phyloP scores from a whole-genome alignment of 2,113 vertebrate species.

The Chaenocephalus aceratus region DNA sequence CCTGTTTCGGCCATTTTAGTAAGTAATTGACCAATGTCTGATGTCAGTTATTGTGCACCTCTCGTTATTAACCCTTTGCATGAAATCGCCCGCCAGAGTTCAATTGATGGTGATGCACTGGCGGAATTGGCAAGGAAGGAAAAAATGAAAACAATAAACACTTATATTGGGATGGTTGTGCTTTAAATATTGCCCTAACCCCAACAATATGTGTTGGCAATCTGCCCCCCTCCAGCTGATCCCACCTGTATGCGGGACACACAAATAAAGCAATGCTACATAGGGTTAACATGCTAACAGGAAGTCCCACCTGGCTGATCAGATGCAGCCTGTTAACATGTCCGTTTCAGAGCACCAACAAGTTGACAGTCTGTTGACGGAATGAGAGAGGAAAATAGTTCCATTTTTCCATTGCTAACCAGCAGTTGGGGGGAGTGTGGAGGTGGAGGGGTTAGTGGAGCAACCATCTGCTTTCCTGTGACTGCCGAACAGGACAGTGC shows the following conservation, averaged over 20 bases:
- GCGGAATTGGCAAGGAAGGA: too few species aligned
- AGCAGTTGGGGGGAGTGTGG: conserved; percentile 8
- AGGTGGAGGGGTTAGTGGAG: conserved; percentile 48
- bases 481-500: conserved; percentile 24
- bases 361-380: neutral
- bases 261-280: neutral
- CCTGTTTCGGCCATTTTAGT: too few species aligned
- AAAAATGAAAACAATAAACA: too few species aligned
- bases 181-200: too few species aligned
- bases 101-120: too few species aligned
- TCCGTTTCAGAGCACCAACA: neutral
- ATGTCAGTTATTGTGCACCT: too few species aligned
- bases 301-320: neutral
- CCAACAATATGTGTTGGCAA: too few species aligned
- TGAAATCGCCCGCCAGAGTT: too few species aligned
- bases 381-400: neutral
- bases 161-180: too few species aligned
- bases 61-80: too few species aligned
- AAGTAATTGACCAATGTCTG: too few species aligned
- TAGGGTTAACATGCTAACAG: neutral
- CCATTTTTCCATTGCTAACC: conserved; percentile 35
- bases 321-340: neutral
- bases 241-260: neutral
- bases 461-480: conserved; percentile 65
- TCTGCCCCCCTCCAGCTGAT: neutral